Evolutionary conservation across 2,797 vertebrate species (phyloP).

Genomic region (Epinephelus malabaricus): DNA sequence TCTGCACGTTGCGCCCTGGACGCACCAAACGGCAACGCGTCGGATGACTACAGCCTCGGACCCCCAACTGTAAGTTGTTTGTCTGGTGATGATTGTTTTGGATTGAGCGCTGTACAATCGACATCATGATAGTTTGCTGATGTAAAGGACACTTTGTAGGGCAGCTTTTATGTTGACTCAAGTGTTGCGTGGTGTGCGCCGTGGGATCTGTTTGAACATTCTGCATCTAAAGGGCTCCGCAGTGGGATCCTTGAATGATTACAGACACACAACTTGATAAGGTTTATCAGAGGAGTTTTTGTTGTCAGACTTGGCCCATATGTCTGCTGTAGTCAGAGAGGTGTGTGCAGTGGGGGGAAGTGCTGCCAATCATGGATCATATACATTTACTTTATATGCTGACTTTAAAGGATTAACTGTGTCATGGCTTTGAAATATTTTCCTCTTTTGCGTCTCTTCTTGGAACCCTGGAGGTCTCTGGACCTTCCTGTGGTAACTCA

Average conservation of each 20-base stretch:
- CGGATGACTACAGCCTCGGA: conserved; percentile 25
- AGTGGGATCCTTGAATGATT: background rate
- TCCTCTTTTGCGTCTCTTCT: background rate
- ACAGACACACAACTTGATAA: too few relatives aligned
- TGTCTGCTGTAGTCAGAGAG: background rate
- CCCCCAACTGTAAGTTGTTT: conserved; percentile 64
- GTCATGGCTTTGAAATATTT: background rate
- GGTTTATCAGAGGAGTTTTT: background rate
- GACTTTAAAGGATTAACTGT: background rate
- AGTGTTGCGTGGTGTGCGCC: background rate
- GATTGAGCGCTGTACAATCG: background rate
- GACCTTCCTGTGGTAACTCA: background rate
- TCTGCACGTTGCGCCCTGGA: conserved; percentile 52
- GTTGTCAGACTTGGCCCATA: background rate
- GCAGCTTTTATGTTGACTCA: background rate
- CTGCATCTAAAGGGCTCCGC: background rate
- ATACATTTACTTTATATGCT: background rate
- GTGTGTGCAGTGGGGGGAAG: too few relatives aligned
- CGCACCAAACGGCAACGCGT: conserved; percentile 29
- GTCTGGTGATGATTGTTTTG: background rate
- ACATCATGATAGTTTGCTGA: too few relatives aligned
- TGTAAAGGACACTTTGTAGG: background rate
- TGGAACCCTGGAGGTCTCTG: background rate
- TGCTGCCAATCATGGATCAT: too few relatives aligned
- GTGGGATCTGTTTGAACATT: background rate